A percentile compares a stretch with the other conserved stretches of the same genome.
Conservation (phyloP, 2,113 vertebrate genomes). For the Phoenicopterus ruber region DNA sequence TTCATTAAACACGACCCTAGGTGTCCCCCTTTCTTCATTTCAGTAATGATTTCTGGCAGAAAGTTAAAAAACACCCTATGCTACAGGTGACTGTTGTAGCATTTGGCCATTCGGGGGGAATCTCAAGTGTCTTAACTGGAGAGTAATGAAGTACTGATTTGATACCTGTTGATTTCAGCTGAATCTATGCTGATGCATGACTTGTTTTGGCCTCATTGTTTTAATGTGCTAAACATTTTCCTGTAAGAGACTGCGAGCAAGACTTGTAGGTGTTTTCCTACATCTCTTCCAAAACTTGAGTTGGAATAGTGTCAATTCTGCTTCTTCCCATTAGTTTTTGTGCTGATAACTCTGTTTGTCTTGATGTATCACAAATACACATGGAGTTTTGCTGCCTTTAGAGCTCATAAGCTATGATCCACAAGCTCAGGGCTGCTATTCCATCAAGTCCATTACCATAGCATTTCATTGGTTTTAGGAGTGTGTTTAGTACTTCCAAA, state of each 20-base stretch:
- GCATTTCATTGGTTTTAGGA: background rate
- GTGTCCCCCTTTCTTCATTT: slow-evolving; percentile 49
- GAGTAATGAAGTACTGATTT: background rate
- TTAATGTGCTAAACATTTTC: background rate
- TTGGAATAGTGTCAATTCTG: background rate
- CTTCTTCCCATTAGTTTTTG: background rate
- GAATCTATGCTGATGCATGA: background rate
- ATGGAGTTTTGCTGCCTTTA: background rate
- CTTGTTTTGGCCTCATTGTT: background rate
- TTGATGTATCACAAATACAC: background rate
- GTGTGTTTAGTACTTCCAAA: background rate
- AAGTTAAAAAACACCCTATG: background rate
- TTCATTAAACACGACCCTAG: slow-evolving; percentile 41
- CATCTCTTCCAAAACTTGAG: background rate
- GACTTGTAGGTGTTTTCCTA: background rate
- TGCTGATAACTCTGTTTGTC: background rate
- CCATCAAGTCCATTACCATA: background rate
- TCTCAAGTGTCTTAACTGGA: background rate
- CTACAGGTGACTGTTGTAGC: background rate
- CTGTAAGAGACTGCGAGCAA: background rate
- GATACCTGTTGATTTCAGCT: background rate
- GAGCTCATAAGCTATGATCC: background rate
- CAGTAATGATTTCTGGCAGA: background rate
- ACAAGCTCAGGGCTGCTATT: background rate
- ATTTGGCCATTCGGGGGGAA: background rate